phyloP scores from a whole-genome alignment of 2,797 vertebrate genomes.

The Acestrorhynchus altus region DNA sequence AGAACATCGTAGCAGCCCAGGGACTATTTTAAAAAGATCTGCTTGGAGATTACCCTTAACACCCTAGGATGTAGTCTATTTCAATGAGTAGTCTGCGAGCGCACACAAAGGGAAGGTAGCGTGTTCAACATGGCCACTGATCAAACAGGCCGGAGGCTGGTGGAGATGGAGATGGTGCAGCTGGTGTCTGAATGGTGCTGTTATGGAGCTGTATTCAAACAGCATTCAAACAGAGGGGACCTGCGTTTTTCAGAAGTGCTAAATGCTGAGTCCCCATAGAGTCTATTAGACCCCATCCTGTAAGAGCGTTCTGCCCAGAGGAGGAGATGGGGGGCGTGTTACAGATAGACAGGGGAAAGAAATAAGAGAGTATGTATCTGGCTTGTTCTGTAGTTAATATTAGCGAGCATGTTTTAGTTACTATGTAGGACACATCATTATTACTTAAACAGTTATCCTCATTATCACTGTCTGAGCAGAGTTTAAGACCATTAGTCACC shows the following conservation, averaged over 20 bases:
- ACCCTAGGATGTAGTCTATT: constrained; percentile 53
- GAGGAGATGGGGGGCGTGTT: constrained; percentile 24
- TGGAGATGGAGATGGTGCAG: constrained; percentile 49
- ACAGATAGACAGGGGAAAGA: constrained; percentile 27
- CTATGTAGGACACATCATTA: background rate
- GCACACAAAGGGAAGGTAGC: constrained; percentile 65
- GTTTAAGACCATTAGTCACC: background rate
- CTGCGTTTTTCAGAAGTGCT: constrained; percentile 76
- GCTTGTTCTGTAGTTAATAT: background rate
- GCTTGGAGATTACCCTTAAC: constrained; percentile 47
- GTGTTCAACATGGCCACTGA: constrained; percentile 72
- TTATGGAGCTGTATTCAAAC: constrained; percentile 60
- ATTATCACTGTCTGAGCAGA: background rate
- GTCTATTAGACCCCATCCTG: constrained; percentile 74
- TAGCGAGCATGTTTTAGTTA: background rate
- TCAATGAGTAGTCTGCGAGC: constrained; percentile 62
- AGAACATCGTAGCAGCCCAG: constrained; percentile 32
- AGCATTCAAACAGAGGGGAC: constrained; percentile 65
- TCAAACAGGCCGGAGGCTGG: constrained; percentile 67
- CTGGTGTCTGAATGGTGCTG: constrained; percentile 59
- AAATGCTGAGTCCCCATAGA: constrained; percentile 77
- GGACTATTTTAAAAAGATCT: constrained; percentile 36
- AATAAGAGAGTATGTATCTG: constrained; percentile 32
- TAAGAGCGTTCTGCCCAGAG: constrained; percentile 47
- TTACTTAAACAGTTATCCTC: background rate